Evolutionary conservation across 2,113 vertebrate species (phyloP).

Genomic region (Merops nubicus): DNA sequence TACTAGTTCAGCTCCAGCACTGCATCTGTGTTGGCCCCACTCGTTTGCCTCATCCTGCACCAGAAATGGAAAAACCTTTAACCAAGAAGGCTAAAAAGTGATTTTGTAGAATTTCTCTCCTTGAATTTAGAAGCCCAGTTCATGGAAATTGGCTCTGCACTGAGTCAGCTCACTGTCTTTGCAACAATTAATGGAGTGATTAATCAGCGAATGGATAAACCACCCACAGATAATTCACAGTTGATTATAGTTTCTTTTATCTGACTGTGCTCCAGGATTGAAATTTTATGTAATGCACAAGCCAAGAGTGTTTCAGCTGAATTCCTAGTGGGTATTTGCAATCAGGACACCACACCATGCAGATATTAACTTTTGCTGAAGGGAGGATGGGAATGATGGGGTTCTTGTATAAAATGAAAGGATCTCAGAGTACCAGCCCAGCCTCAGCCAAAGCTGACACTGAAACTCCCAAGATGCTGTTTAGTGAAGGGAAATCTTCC

Average conservation of each 20-base stretch:
- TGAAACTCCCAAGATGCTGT: not conserved
- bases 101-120: not conserved
- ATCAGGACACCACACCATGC: not conserved
- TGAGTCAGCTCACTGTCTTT: slow-evolving; percentile 3
- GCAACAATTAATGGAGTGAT: slow-evolving; percentile 16
- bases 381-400: not conserved
- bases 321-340: slow-evolving; percentile 3
- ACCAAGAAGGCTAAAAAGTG: not conserved
- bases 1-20: not conserved
- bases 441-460: not conserved
- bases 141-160: not conserved
- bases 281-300: slow-evolving; percentile 26
- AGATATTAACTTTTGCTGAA: slow-evolving; percentile 16
- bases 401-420: slow-evolving; percentile 4
- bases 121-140: not conserved
- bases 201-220: slow-evolving; percentile 46
- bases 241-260: slow-evolving; percentile 50
- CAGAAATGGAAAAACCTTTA: not conserved
- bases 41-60: not conserved
- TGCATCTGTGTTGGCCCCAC: not conserved
- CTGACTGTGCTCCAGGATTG: not conserved
- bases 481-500: not conserved
- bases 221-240: slow-evolving; percentile 39
- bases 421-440: not conserved
- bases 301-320: slow-evolving; percentile 5